Conservation (phyloP, 2,888 invertebrate genomes). For the Ochlodes sylvanus region DNA sequence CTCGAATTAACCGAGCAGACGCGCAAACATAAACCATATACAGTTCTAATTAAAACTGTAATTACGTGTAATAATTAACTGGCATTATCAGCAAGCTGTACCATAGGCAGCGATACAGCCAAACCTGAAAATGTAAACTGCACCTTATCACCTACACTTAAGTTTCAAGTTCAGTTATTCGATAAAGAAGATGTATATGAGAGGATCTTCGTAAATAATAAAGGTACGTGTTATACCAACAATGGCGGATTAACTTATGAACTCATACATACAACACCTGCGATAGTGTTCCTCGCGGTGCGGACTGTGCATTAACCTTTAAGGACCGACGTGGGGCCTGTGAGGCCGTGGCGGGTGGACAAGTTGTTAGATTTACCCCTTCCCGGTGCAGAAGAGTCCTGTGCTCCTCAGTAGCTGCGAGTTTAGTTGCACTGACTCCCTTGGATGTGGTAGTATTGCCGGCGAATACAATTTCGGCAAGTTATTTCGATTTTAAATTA, state of each 20-base stretch:
- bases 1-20: slow-evolving; percentile 16
- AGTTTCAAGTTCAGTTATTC: not conserved
- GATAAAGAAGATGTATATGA: not conserved
- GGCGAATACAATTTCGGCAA: too few species aligned
- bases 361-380: too few species aligned
- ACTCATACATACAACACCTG: slow-evolving; percentile 34
- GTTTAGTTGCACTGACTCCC: too few species aligned
- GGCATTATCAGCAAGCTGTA: slow-evolving; percentile 25
- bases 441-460: too few species aligned
- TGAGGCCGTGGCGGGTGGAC: too few species aligned
- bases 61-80: slow-evolving; percentile 34
- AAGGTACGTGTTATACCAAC: slow-evolving; percentile 25
- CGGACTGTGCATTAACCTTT: not conserved
- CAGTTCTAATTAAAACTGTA: slow-evolving; percentile 36
- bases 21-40: slow-evolving; percentile 21
- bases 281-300: not conserved
- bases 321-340: too few species aligned
- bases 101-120: not conserved
- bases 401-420: too few species aligned
- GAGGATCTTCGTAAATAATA: slow-evolving; percentile 11
- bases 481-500: too few species aligned
- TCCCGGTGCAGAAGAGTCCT: too few species aligned
- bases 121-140: not conserved
- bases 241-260: slow-evolving; percentile 37
- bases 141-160: not conserved